These are phyloP conservation scores for Melipona quadrifasciata DNA, from an alignment of 1,140 invertebrate genomes.

Conservation along the genomic window DNA sequence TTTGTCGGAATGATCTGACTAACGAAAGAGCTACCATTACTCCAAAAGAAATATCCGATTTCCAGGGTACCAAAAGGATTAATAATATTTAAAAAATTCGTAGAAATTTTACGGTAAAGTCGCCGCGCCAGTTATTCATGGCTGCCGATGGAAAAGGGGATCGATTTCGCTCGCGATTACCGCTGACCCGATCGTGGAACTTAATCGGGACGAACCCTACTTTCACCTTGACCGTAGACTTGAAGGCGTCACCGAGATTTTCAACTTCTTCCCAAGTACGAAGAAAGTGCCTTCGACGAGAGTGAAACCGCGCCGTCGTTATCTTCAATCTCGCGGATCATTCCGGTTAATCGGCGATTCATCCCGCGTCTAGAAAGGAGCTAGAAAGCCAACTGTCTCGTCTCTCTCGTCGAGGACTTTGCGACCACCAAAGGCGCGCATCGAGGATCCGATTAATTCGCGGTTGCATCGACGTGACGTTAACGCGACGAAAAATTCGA, in stretches of 20 bases:
- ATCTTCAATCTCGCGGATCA: background rate
- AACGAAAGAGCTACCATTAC: too few species aligned
- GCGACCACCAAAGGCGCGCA: background rate
- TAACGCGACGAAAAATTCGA: slow-evolving; percentile 21
- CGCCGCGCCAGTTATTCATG: background rate
- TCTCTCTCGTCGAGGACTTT: background rate
- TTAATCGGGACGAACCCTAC: slow-evolving; percentile 38
- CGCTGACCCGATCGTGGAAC: background rate
- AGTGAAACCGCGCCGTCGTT: background rate
- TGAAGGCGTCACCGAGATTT: background rate
- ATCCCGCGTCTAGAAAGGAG: background rate
- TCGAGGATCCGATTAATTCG: background rate
- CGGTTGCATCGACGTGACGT: background rate
- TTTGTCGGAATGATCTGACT: too few species aligned
- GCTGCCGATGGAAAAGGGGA: background rate
- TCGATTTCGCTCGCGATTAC: background rate
- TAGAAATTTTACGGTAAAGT: too few species aligned
- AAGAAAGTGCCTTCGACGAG: background rate
- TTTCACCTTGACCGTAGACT: slow-evolving; percentile 62
- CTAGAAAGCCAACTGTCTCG: background rate
- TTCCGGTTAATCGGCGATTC: background rate
- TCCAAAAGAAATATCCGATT: too few species aligned
- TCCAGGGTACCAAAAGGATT: too few species aligned
- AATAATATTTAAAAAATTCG: too few species aligned
- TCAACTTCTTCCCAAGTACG: background rate